phyloP scores from a whole-genome alignment of 2,888 invertebrate species.

The Sinodicranocentrus sp. region DNA sequence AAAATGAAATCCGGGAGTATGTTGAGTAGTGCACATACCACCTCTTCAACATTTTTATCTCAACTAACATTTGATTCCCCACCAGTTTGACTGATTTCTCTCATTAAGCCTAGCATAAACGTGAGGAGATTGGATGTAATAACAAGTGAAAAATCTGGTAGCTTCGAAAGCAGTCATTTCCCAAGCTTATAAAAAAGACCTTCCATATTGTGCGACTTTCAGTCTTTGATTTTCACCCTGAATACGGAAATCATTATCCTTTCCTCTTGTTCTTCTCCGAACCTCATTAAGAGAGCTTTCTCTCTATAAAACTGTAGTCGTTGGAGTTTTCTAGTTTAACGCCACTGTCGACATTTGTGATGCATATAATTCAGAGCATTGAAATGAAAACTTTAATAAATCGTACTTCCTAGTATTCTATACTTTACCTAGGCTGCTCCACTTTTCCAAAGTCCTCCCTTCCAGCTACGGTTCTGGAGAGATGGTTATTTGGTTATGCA shows the following conservation, averaged over 20 bases:
- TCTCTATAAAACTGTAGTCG: neutral
- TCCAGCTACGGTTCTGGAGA: no score
- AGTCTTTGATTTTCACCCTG: conserved; percentile 2
- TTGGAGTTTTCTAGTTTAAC: neutral
- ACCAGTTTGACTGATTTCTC: conserved; percentile 29
- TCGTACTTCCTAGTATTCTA: conserved; percentile 11
- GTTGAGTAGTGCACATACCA: no score
- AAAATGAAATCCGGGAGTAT: no score
- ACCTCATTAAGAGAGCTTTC: conserved; percentile 17
- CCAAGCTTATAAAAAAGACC: no score
- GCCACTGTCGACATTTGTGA: neutral
- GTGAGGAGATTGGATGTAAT: no score
- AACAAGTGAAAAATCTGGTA: no score
- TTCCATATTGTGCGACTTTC: neutral
- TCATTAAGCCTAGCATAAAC: conserved; percentile 22
- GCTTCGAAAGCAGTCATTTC: no score
- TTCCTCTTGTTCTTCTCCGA: neutral
- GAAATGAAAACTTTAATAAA: neutral
- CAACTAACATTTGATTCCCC: no score
- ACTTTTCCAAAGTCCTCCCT: neutral
- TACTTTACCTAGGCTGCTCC: neutral
- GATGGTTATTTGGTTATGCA: no score
- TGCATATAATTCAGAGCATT: neutral
- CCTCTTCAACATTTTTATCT: no score
- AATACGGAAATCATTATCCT: neutral